Percentiles rank a stretch among this genome's conserved stretches.
phyloP scores from a whole-genome alignment of 1,140 invertebrate species.

The Apocrypta bakeri region DNA sequence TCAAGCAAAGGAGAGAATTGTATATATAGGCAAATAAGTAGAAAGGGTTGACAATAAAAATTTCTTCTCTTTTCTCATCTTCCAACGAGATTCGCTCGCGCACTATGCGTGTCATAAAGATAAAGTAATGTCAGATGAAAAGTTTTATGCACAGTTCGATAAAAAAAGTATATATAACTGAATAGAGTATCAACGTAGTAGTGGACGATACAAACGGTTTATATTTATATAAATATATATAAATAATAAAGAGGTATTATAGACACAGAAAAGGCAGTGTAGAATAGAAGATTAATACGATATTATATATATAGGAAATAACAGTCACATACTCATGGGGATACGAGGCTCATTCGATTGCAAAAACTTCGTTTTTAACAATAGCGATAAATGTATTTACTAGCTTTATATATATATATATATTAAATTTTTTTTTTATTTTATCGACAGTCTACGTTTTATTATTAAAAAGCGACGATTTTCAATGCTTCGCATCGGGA shows the following conservation, averaged over 20 bases:
- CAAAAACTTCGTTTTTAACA: too few relatives aligned
- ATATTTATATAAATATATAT: too few relatives aligned
- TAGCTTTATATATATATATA: too few relatives aligned
- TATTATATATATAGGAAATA: too few relatives aligned
- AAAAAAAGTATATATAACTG: neutral
- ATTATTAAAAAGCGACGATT: neutral
- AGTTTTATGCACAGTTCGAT: neutral
- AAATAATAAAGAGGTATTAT: too few relatives aligned
- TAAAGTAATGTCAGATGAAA: neutral
- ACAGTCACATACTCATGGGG: too few relatives aligned
- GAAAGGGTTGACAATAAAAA: neutral
- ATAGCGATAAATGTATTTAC: too few relatives aligned
- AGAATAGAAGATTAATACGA: too few relatives aligned
- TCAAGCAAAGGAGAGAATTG: neutral
- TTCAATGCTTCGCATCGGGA: neutral
- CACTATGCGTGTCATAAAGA: neutral
- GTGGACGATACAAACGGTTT: neutral
- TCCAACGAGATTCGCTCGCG: neutral
- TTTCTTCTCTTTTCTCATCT: neutral
- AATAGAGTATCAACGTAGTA: neutral
- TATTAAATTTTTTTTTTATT: neutral
- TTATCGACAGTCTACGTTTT: neutral
- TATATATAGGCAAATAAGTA: neutral
- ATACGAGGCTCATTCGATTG: too few relatives aligned
- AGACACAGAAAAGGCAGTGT: too few relatives aligned